phyloP scores from a whole-genome alignment of 2,797 vertebrate genomes.

The Aulostomus chinensis region DNA sequence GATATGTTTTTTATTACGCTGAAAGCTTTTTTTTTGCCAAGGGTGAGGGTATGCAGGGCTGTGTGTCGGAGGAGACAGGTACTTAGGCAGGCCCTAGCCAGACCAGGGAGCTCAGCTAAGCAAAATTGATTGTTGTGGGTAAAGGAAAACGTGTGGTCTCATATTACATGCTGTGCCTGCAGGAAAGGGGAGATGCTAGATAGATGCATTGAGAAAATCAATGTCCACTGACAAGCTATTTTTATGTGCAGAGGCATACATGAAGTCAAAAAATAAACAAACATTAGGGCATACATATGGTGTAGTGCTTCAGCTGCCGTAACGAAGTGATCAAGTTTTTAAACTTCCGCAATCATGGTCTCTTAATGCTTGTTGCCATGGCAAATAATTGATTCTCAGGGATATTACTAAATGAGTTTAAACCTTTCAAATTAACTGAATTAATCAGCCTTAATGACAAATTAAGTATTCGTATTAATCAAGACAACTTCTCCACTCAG shows the following conservation, averaged over 20 bases:
- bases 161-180: slow-evolving; percentile 69
- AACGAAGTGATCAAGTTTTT: slow-evolving; percentile 26
- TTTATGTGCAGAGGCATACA: slow-evolving; percentile 37
- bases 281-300: slow-evolving; percentile 12
- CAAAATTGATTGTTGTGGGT: slow-evolving; percentile 70
- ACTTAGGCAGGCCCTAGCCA: slow-evolving; percentile 50
- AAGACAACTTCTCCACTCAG: slow-evolving; percentile 62
- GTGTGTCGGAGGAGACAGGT: slow-evolving; percentile 47
- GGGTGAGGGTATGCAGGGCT: slow-evolving; percentile 28
- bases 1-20: slow-evolving; percentile 61
- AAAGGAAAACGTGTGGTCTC: slow-evolving; percentile 68
- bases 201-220: slow-evolving; percentile 64
- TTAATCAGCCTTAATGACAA: slow-evolving; percentile 81
- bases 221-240: slow-evolving; percentile 54
- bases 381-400: slow-evolving; percentile 72
- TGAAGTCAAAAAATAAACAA: slow-evolving; percentile 19
- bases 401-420: slow-evolving; percentile 68
- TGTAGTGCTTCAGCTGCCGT: slow-evolving; percentile 11
- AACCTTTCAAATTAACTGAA: slow-evolving; percentile 77
- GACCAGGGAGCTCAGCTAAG: slow-evolving; percentile 51
- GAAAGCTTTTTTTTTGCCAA: slow-evolving; percentile 45
- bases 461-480: slow-evolving; percentile 83
- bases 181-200: slow-evolving; percentile 52
- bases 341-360: slow-evolving; percentile 23
- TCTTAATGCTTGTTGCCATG: slow-evolving; percentile 64